Evolutionary conservation across 2,888 invertebrate genomes (phyloP).

Genomic region (Dyspetes luteomarginatus): DNA sequence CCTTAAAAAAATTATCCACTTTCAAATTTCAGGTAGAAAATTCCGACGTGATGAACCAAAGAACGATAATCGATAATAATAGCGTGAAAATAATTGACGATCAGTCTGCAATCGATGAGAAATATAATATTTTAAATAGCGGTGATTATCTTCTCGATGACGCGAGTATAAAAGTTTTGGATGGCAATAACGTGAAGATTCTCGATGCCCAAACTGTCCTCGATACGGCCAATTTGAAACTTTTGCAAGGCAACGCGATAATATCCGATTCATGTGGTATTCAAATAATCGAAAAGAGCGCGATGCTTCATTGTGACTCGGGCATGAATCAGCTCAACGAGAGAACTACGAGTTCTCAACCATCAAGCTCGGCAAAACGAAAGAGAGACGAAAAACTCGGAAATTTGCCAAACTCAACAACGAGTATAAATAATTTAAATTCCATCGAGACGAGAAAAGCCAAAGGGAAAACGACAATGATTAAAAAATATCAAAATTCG

Average conservation of each 20-base stretch:
- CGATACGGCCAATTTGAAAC: slow-evolving; percentile 76
- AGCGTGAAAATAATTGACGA: slow-evolving; percentile 76
- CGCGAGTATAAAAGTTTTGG: slow-evolving; percentile 74
- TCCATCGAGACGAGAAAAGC: slow-evolving; percentile 78
- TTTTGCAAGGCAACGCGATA: slow-evolving; percentile 72
- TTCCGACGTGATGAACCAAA: slow-evolving; percentile 78
- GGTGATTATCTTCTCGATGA: slow-evolving; percentile 76
- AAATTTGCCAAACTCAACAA: slow-evolving; percentile 63
- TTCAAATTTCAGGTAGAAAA: slow-evolving; percentile 75
- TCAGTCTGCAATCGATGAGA: slow-evolving; percentile 73
- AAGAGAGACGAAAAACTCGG: slow-evolving; percentile 77
- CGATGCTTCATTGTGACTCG: slow-evolving; percentile 67
- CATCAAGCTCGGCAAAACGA: slow-evolving; percentile 74
- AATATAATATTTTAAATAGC: slow-evolving; percentile 75
- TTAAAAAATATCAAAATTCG: slow-evolving; percentile 77
- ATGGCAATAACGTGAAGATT: slow-evolving; percentile 75
- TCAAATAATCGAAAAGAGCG: slow-evolving; percentile 72
- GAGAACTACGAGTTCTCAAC: slow-evolving; percentile 20
- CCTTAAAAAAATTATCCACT: too few relatives aligned
- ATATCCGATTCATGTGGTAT: slow-evolving; percentile 68
- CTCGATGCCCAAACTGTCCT: slow-evolving; percentile 75
- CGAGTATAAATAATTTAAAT: slow-evolving; percentile 76
- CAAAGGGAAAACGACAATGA: slow-evolving; percentile 75
- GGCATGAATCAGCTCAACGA: slow-evolving; percentile 52
- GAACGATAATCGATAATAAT: slow-evolving; percentile 73